These are phyloP conservation scores for Cosmorhoe ocellata DNA, from an alignment of 2,888 invertebrate genomes.

Conservation along the genomic window DNA sequence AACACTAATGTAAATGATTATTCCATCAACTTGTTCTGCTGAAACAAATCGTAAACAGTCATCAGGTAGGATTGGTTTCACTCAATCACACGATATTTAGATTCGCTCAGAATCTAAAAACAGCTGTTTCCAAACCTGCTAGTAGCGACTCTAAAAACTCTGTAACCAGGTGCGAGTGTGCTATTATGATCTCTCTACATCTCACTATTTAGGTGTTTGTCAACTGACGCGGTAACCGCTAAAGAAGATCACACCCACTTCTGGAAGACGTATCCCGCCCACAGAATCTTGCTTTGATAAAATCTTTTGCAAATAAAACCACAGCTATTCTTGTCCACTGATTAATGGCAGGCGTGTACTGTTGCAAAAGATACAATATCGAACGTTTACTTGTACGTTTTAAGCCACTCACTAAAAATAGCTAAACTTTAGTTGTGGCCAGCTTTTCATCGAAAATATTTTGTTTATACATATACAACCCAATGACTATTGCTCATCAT, in stretches of 20 bases:
- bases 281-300: conserved; percentile 24
- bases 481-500: too few species aligned
- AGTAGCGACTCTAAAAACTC: too few species aligned
- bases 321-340: conserved; percentile 38
- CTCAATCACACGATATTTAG: too few species aligned
- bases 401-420: not conserved
- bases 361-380: conserved; percentile 26
- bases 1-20: too few species aligned
- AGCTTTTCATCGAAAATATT: too few species aligned
- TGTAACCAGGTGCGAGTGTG: conserved; percentile 24
- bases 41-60: not conserved
- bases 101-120: not conserved
- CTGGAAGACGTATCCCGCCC: conserved; percentile 56
- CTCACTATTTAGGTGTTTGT: conserved; percentile 10
- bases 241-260: conserved; percentile 67
- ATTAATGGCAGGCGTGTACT: conserved; percentile 39
- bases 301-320: conserved; percentile 31
- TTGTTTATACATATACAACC: too few species aligned
- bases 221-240: conserved; percentile 33
- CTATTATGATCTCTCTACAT: conserved; percentile 16
- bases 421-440: too few species aligned
- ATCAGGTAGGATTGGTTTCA: not conserved
- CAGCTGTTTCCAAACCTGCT: not conserved
- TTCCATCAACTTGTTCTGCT: too few species aligned
- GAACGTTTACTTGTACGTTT: conserved; percentile 5